Conservation (phyloP, 2,797 vertebrate genomes). For the Phataginus tetradactyla region DNA sequence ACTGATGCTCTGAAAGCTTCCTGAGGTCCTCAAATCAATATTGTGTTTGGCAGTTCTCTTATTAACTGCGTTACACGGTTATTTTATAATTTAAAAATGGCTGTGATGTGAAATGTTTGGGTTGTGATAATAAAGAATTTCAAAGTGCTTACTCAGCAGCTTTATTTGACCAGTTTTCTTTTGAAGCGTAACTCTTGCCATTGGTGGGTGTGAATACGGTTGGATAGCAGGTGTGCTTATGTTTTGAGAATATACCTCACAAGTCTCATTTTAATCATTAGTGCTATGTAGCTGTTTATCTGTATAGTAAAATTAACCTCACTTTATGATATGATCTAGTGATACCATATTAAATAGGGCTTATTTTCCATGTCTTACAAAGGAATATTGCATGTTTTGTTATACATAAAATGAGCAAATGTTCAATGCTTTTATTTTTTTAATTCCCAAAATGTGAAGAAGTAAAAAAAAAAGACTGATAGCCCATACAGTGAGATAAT, state of each 20-base stretch:
- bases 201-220: background rate
- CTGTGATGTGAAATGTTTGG: slow-evolving; percentile 35
- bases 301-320: slow-evolving; percentile 38
- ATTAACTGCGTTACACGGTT: background rate
- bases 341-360: background rate
- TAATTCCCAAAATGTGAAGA: background rate
- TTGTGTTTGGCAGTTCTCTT: background rate
- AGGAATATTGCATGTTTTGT: background rate
- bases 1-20: background rate
- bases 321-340: background rate
- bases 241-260: background rate
- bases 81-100: slow-evolving; percentile 41
- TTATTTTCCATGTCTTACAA: slow-evolving; percentile 30
- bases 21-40: background rate
- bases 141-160: background rate
- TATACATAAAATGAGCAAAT: slow-evolving; percentile 13
- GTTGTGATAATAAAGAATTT: slow-evolving; percentile 30
- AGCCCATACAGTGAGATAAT: background rate
- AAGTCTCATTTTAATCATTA: background rate
- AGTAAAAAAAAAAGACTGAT: background rate
- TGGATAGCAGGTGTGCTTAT: background rate
- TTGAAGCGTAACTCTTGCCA: background rate
- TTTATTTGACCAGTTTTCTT: background rate
- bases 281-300: background rate
- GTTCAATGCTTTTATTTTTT: slow-evolving; percentile 5